Evolutionary conservation across 2,888 invertebrate genomes (phyloP).

Genomic region (Epirrita christyi): DNA sequence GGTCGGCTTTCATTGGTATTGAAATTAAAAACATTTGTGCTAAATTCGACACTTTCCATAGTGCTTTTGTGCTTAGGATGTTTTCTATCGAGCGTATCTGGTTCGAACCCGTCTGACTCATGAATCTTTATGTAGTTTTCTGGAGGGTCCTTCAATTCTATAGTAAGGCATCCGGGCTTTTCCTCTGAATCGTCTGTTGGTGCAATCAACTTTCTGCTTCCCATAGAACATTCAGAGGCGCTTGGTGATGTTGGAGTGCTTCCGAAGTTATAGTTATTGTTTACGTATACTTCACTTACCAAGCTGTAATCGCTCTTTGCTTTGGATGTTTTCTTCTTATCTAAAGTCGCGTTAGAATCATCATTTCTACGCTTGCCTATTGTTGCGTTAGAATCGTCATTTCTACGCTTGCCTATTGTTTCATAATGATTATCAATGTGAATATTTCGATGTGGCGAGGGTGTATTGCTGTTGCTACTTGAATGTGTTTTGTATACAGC

Average conservation of each 20-base stretch:
- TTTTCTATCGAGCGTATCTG: slow-evolving; percentile 93
- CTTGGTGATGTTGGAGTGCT: slow-evolving; percentile 85
- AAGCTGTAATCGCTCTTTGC: slow-evolving; percentile 85
- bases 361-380: slow-evolving; percentile 48
- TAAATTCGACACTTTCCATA: slow-evolving; percentile 59
- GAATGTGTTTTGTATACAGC: slow-evolving; percentile 88
- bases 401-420: slow-evolving; percentile 53
- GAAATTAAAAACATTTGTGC: slow-evolving; percentile 65
- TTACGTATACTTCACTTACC: slow-evolving; percentile 92
- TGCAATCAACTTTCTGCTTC: slow-evolving; percentile 83
- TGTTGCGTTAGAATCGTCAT: slow-evolving; percentile 37
- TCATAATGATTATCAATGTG: slow-evolving; percentile 74
- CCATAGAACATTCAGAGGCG: slow-evolving; percentile 84
- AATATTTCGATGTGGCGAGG: slow-evolving; percentile 70
- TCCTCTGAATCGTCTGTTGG: slow-evolving; percentile 75
- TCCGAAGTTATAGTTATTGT: slow-evolving; percentile 88
- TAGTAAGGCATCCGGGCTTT: slow-evolving; percentile 92
- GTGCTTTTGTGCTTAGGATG: slow-evolving; percentile 79
- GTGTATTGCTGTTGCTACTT: slow-evolving; percentile 81
- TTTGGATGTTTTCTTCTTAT: slow-evolving; percentile 43
- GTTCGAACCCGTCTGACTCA: slow-evolving; percentile 93
- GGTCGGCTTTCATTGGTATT: slow-evolving; percentile 50
- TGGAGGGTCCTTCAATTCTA: slow-evolving; percentile 92
- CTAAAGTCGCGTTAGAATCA: slow-evolving; percentile 34
- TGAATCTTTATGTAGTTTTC: slow-evolving; percentile 90